Evolutionary conservation across 2,113 vertebrate species (phyloP), one percentile per base, ranked within the genome.

Genomic region (Myocastor coypus): DNA sequence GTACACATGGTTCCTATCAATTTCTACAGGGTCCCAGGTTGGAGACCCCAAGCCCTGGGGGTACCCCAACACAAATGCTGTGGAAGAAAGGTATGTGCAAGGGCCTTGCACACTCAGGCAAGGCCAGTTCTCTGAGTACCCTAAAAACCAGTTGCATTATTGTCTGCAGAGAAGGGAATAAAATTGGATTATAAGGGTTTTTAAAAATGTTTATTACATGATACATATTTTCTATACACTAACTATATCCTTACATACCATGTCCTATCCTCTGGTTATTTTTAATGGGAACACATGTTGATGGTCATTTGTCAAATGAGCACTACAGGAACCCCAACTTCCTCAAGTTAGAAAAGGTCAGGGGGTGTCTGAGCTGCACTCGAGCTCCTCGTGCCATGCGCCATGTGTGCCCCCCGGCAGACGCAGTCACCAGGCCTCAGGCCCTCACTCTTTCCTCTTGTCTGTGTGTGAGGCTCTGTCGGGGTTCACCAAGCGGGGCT

Each of bases 1-100:
- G 55, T 16, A 0, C 7, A 46, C 0, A 0, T 0, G 42, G 46
- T 32, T 3, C 30, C 0, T 1, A n/a, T 28, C 1, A 12, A 28
- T 12, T 84, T 16, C 22, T 55, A 16, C 22, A 24, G 46, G 28
- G 1, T 20, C 42, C 59, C 4, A 10, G 40, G 80, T 34, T 68
- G 59, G 61, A 83, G 28, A 55, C 34, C 16, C 20, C 32, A 57
- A 20, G 6, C 40, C n/a, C 57, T 22, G 11, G 40, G 73, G 8
- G 0, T 8, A 22, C 55, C n/a, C 13, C 40, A 83, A 82, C 73
- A 66, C 55, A 37, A 3, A 52, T 32, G 55, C 40, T 57, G 37
- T 7, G 69, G 50, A 22, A 32, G 14, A 14, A 80, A 4, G 26
- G 2, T 32, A 3, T 13, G 26, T 30, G 40, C 40, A n/a, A 66